These are phyloP conservation scores for Conops quadrifasciatus DNA, from an alignment of 2,888 invertebrate species.

Conservation along the genomic window DNA sequence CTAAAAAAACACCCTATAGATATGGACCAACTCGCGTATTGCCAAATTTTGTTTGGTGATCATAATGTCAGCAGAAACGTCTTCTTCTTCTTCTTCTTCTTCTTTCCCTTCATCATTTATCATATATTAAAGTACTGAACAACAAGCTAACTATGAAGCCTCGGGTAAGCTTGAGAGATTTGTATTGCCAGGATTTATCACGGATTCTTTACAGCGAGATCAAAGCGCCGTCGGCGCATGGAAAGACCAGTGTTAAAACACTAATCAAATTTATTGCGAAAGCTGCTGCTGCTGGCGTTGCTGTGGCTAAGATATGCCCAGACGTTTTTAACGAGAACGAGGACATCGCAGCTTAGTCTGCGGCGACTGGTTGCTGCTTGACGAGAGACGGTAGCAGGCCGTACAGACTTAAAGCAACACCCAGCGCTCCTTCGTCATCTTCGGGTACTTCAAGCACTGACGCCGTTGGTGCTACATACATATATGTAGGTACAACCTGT, in stretches of 20 bases:
- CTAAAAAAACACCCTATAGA: no score
- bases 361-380: neutral
- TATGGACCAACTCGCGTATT: no score
- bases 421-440: neutral
- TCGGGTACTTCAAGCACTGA: neutral
- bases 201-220: neutral
- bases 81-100: no score
- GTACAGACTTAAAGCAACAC: neutral
- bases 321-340: slow-evolving; percentile 3
- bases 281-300: neutral
- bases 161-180: neutral
- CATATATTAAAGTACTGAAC: neutral
- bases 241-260: neutral
- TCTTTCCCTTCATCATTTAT: neutral
- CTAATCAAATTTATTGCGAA: neutral
- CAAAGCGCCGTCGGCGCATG: slow-evolving; percentile 7
- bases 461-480: slow-evolving; percentile 42
- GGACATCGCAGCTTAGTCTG: slow-evolving; percentile 5
- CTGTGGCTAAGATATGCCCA: neutral
- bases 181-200: neutral
- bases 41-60: no score
- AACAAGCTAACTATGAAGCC: neutral
- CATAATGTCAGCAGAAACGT: no score
- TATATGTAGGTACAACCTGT: slow-evolving; percentile 50
- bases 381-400: slow-evolving; percentile 13